Conservation (phyloP, 2,113 vertebrate species). For the Murina feae region DNA sequence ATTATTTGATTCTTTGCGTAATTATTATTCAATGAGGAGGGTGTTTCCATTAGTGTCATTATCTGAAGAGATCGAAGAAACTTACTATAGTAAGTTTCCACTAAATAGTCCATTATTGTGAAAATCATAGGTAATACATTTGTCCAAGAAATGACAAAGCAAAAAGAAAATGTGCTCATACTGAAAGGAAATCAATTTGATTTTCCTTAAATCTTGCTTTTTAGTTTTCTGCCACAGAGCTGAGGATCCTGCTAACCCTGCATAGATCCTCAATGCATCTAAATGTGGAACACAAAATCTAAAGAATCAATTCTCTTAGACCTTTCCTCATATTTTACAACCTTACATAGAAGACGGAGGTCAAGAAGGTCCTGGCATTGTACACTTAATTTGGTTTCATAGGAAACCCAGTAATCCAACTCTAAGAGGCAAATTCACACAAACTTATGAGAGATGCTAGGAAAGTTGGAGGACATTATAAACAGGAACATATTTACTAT, state of each 20-base stretch:
- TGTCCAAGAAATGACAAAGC: background rate
- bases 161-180: background rate
- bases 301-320: background rate
- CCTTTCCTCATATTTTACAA: background rate
- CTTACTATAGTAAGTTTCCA: constrained; percentile 19
- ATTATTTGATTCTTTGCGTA: constrained; percentile 31
- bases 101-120: background rate
- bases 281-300: background rate
- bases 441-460: background rate
- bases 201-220: background rate
- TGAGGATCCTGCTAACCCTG: background rate
- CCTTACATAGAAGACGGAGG: background rate
- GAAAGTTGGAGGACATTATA: background rate
- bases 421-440: background rate
- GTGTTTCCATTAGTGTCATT: background rate
- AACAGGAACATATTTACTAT: background rate
- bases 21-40: constrained; percentile 22
- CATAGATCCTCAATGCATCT: background rate
- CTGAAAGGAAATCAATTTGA: background rate
- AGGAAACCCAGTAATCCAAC: background rate
- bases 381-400: background rate
- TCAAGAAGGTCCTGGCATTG: background rate
- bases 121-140: background rate
- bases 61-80: constrained; percentile 45
- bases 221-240: background rate